phyloP scores from a whole-genome alignment of 2,797 vertebrate genomes.

The Arvicola amphibius region DNA sequence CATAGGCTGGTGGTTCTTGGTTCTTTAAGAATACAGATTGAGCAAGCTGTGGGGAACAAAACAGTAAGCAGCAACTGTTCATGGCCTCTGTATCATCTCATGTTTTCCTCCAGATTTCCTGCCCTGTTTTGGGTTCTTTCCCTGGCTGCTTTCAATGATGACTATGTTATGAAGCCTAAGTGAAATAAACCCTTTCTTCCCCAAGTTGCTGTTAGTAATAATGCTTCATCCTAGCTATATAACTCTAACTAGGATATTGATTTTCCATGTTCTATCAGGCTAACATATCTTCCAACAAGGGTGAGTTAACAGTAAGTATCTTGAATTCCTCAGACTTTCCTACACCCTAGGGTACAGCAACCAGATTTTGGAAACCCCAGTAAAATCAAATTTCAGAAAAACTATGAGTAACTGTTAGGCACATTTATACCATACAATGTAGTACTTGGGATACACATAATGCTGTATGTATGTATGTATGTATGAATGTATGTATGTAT shows the following conservation, averaged over 20 bases:
- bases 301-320: neutral
- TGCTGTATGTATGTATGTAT: neutral
- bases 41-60: neutral
- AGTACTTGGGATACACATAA: constrained; percentile 3
- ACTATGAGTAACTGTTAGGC: neutral
- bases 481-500: neutral
- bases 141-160: neutral
- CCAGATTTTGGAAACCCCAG: neutral
- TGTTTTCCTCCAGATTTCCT: neutral
- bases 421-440: neutral
- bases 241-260: neutral
- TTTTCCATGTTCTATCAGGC: neutral
- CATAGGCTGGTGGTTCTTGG: neutral
- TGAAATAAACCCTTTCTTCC: neutral
- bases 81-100: neutral
- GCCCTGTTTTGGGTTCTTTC: neutral
- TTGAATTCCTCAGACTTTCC: constrained; percentile 13
- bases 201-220: neutral
- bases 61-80: neutral
- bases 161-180: neutral
- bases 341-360: neutral
- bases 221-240: neutral
- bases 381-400: constrained; percentile 54
- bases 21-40: neutral
- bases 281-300: neutral